Evolutionary conservation across 1,140 invertebrate genomes (phyloP).

Genomic region (Achroia grisella): DNA sequence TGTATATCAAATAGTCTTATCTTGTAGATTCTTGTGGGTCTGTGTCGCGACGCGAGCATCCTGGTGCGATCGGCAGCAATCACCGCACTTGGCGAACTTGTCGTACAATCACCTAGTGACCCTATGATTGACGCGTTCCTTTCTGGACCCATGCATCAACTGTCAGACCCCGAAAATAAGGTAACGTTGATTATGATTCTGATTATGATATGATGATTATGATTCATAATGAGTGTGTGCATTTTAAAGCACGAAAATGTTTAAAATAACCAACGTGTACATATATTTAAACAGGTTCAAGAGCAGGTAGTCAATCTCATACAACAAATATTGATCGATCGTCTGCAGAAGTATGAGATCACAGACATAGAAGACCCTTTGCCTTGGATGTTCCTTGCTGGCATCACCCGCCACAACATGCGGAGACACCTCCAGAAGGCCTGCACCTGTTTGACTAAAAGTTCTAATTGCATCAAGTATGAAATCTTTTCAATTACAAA

Average conservation of each 20-base stretch:
- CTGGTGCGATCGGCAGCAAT: constrained; percentile 53
- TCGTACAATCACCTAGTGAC: constrained; percentile 18
- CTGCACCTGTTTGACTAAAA: constrained; percentile 42
- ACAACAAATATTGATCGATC: constrained; percentile 36
- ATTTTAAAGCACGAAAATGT: too few species aligned
- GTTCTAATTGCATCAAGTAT: constrained; percentile 45
- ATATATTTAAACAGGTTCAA: constrained; percentile 51
- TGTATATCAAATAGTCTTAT: too few species aligned
- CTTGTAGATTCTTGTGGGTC: constrained; percentile 39
- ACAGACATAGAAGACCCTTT: constrained; percentile 18
- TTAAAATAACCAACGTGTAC: too few species aligned
- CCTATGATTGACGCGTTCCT: constrained; percentile 51
- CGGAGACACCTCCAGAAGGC: constrained; percentile 54
- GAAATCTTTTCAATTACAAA: too few species aligned
- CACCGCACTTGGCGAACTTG: constrained; percentile 40
- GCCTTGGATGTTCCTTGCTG: constrained; percentile 57
- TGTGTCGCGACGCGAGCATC: constrained; percentile 62
- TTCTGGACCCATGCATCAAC: constrained; percentile 54
- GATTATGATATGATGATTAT: too few species aligned
- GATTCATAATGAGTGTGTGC: too few species aligned
- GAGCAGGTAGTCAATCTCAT: constrained; percentile 50
- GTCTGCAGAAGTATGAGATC: constrained; percentile 24
- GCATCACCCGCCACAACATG: constrained; percentile 52
- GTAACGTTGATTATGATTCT: constrained; percentile 12
- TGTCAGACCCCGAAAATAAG: constrained; percentile 61